These are phyloP conservation scores for Drosophila repleta DNA, from an alignment of 1,140 invertebrate genomes.

Conservation along the genomic window DNA sequence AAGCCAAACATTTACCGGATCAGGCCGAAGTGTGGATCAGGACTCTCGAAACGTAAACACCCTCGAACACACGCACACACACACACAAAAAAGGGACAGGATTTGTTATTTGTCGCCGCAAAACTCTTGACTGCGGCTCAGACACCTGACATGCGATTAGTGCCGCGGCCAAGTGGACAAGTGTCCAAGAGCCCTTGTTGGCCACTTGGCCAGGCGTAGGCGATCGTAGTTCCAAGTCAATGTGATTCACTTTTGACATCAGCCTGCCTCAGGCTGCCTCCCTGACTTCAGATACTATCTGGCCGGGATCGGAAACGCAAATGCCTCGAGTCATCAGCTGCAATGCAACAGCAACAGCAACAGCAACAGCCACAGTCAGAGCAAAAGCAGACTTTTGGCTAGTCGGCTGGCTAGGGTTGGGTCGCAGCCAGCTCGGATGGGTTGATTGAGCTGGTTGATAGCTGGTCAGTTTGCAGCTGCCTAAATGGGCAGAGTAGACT, in stretches of 20 bases:
- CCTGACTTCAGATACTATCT: slow-evolving; percentile 52
- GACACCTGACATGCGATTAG: slow-evolving; percentile 48
- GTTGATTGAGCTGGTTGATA: not conserved
- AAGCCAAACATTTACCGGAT: slow-evolving; percentile 69
- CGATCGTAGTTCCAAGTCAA: slow-evolving; percentile 27
- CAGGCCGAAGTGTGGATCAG: slow-evolving; percentile 25
- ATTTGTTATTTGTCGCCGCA: slow-evolving; percentile 51
- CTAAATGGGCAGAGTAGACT: not conserved
- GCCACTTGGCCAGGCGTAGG: not conserved
- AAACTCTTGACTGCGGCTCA: slow-evolving; percentile 48
- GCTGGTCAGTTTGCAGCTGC: slow-evolving; percentile 7
- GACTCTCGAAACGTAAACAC: slow-evolving; percentile 56
- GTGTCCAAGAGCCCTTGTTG: not conserved
- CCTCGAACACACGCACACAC: slow-evolving; percentile 12
- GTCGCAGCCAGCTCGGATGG: not conserved
- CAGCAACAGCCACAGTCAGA: not conserved
- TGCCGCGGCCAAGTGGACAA: slow-evolving; percentile 27
- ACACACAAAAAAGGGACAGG: slow-evolving; percentile 17
- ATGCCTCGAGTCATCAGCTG: slow-evolving; percentile 71
- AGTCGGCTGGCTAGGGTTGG: not conserved
- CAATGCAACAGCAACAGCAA: slow-evolving; percentile 29
- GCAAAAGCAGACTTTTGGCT: slow-evolving; percentile 1
- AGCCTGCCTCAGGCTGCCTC: slow-evolving; percentile 20
- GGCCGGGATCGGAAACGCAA: slow-evolving; percentile 60
- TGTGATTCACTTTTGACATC: slow-evolving; percentile 66